These are phyloP conservation scores for Megaceryle alcyon DNA, from an alignment of 2,797 vertebrate genomes.

Conservation along the genomic window DNA sequence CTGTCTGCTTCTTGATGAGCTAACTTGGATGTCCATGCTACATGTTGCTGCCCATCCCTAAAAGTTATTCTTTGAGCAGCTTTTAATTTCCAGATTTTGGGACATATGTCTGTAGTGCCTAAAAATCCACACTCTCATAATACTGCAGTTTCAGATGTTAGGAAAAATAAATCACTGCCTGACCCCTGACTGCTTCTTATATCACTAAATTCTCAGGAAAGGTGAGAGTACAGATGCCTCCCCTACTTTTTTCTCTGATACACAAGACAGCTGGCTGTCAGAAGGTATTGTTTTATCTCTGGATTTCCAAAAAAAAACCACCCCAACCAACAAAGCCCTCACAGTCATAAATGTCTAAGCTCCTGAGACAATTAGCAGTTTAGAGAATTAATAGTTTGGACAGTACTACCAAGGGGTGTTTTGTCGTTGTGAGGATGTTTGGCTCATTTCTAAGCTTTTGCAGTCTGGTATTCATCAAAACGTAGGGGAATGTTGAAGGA, in stretches of 20 bases:
- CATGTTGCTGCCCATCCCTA: not conserved
- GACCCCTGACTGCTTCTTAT: not conserved
- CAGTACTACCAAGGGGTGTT: fast-evolving
- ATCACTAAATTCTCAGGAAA: not conserved
- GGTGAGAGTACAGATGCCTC: not conserved
- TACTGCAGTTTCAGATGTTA: not conserved
- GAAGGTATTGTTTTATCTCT: not conserved
- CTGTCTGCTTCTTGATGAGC: not conserved
- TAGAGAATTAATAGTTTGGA: not conserved
- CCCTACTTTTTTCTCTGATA: not conserved
- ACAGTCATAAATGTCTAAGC: not conserved
- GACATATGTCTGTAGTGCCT: not conserved
- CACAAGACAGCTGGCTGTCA: not conserved
- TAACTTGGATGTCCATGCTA: not conserved
- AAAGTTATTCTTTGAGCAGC: not conserved
- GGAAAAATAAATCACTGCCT: not conserved
- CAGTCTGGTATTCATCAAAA: not conserved
- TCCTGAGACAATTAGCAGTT: not conserved
- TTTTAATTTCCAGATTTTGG: not conserved
- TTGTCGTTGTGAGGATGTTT: not conserved
- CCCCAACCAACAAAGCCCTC: not conserved
- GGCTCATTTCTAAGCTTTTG: not conserved
- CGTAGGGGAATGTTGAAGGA: not conserved
- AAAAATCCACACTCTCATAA: not conserved
- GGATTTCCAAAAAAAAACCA: not conserved